phyloP scores from a whole-genome alignment of 1,140 invertebrate species.

The Lamellibrachia luymesi region DNA sequence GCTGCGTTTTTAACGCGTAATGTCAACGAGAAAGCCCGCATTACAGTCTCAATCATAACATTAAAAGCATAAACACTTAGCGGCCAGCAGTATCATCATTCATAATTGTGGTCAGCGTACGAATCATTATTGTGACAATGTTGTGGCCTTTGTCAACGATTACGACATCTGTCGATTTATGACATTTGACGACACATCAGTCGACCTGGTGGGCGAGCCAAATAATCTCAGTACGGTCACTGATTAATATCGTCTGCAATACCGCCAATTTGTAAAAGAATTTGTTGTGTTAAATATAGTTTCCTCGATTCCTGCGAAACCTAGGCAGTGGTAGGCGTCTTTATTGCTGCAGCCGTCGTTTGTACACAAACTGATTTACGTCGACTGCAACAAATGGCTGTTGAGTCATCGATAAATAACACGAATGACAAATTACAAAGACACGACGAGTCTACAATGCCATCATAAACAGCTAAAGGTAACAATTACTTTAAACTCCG shows the following conservation, averaged over 20 bases:
- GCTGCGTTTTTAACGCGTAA: no score
- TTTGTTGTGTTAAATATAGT: not conserved
- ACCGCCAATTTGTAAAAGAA: not conserved
- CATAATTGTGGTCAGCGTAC: no score
- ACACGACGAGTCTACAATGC: not conserved
- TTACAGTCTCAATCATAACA: no score
- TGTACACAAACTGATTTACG: not conserved
- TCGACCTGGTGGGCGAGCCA: not conserved
- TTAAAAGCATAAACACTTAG: no score
- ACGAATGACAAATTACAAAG: not conserved
- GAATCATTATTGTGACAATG: no score
- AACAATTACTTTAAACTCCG: not conserved
- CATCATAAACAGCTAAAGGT: not conserved
- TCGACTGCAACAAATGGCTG: not conserved
- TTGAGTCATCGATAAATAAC: not conserved
- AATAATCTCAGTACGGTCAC: not conserved
- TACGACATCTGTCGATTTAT: not conserved
- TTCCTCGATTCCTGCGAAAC: not conserved
- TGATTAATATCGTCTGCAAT: not conserved
- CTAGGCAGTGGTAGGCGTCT: not conserved
- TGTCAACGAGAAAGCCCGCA: no score
- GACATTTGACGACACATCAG: not conserved
- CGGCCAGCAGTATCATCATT: no score
- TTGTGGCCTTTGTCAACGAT: no score
- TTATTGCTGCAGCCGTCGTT: not conserved